Evolutionary conservation across 2,113 vertebrate species (phyloP), one percentile per base, ranked within the genome.

Genomic region (Amphiprion percula): DNA sequence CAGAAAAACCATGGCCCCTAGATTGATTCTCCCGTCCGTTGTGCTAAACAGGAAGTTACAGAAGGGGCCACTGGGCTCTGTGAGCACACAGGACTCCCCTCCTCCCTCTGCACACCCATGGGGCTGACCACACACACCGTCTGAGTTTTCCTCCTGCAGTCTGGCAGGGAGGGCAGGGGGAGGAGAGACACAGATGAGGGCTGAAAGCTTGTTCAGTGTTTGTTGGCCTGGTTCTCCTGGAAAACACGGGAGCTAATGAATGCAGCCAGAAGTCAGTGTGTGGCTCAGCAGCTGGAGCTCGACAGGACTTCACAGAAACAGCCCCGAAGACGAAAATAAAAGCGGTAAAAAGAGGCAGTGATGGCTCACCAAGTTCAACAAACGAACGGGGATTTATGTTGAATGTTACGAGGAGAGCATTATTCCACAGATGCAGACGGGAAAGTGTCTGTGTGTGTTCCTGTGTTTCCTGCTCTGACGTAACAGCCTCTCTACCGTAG

Each of bases 401-500:
- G 28, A 55, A 74, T 61, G 14, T 50, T 11, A 37, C 33, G 41
- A 52, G 21, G 21, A 74, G 46, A 74, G 9, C 68, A 47, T 77
- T 49, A 74, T 17, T 71, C 53, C 64, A 73, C 30, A n/a, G 39
- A 24, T 14, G 39, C 8, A 64, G 23, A 24, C 30, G 47, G 56
- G 28, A 30, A 69, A 71, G 53, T 73, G 46, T 72, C 77, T 69
- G 4, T 80, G 54, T 60, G 60, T 60, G 17, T 55, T 54, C 52
- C 26, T 58, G 64, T 71, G 68, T 63, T 39, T 75, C 33, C 72
- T 46, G 52, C 49, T 53, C 41, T 91, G 90, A 93, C 78, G 85
- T 90, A 89, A 91, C 86, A 80, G 65, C 85, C 77, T 77, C 74
- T 83, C 30, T 68, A 82, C 82, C 73, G 86, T 91, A 78, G 74